phyloP scores from a whole-genome alignment of 2,113 vertebrate species.

The Onychorhynchus coronatus region DNA sequence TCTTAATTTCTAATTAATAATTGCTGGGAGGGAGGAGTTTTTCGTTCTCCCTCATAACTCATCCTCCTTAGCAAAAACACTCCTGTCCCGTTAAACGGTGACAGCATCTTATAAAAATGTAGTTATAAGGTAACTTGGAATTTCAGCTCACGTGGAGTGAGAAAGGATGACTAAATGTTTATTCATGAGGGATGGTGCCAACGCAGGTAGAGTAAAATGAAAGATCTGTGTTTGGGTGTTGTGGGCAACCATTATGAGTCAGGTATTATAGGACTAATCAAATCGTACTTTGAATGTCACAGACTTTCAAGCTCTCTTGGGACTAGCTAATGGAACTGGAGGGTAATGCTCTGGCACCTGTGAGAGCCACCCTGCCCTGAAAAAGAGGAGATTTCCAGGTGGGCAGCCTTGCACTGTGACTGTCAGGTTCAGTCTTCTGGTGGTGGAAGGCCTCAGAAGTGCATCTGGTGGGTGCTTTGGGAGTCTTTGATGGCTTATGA shows the following conservation, averaged over 20 bases:
- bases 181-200: neutral
- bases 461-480: neutral
- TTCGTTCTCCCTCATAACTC: too few species aligned
- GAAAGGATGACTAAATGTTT: neutral
- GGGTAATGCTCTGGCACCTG: accelerated
- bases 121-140: neutral
- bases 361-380: accelerated
- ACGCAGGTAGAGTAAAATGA: neutral
- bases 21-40: too few species aligned
- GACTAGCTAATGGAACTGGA: neutral
- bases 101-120: neutral
- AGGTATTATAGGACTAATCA: neutral
- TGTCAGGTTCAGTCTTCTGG: neutral
- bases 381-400: neutral
- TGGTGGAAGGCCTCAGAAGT: neutral
- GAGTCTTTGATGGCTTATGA: neutral
- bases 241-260: accelerated
- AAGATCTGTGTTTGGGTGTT: neutral
- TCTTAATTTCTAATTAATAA: too few species aligned
- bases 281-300: neutral
- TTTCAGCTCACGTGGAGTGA: neutral
- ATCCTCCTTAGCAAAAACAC: too few species aligned
- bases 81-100: too few species aligned
- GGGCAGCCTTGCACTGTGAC: neutral
- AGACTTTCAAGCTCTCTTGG: neutral